These are phyloP conservation scores for Oligia fasciuncula DNA, from an alignment of 2,888 invertebrate species.

Conservation along the genomic window DNA sequence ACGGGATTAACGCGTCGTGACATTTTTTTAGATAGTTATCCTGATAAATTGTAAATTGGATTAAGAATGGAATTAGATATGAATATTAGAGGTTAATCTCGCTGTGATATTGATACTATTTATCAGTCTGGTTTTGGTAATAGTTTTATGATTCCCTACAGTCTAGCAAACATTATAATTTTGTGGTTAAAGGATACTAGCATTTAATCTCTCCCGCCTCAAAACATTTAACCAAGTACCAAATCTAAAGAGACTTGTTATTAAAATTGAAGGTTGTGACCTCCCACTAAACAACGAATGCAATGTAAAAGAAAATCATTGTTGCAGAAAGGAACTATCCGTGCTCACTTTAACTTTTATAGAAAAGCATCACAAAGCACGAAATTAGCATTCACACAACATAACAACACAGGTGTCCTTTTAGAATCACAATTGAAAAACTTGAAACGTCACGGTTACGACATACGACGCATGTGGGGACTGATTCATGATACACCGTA, in stretches of 20 bases:
- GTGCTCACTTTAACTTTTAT: not conserved
- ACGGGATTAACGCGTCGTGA: constrained; percentile 31
- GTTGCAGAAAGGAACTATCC: not conserved
- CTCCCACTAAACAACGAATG: not conserved
- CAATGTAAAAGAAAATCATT: not conserved
- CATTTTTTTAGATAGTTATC: constrained; percentile 16
- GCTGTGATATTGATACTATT: not conserved
- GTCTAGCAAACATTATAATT: not conserved
- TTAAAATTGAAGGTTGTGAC: not conserved
- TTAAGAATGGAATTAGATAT: not conserved
- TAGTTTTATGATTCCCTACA: not conserved
- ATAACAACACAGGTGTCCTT: constrained; percentile 47
- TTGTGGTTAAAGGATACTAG: not conserved
- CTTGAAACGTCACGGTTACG: constrained; percentile 43
- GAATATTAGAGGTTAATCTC: not conserved
- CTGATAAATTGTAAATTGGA: constrained; percentile 24
- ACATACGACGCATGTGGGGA: constrained; percentile 10
- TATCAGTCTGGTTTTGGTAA: not conserved
- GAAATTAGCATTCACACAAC: constrained; percentile 50
- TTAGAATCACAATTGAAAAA: constrained; percentile 60
- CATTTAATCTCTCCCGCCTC: not conserved
- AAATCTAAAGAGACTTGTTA: not conserved
- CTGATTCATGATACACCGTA: constrained; percentile 39
- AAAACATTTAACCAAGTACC: not conserved
- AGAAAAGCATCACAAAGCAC: constrained; percentile 12